Evolutionary conservation across 2,888 invertebrate genomes (phyloP), one percentile per base, ranked within the genome.

Genomic region (Odontocerum albicorne): DNA sequence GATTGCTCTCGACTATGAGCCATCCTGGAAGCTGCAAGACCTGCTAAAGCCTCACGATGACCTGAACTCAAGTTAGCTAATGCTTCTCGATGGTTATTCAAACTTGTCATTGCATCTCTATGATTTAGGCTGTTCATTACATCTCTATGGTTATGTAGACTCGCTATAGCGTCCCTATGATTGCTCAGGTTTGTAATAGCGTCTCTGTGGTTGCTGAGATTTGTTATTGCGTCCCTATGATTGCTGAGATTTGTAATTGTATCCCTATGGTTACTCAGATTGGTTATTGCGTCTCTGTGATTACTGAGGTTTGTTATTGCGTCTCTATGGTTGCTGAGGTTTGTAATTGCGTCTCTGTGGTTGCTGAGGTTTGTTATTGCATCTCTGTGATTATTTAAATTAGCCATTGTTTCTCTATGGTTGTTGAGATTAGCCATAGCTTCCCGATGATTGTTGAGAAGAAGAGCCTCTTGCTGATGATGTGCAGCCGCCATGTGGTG

Each of bases 371-470:
- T 49, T 4, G 50, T 42, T 4, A 55, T 39, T 3, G 55, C 45
- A n/a, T 55, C 55, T 33, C 55, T 36, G 38, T 55, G 55, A n/a
- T 47, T 32, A 13, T 21, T 22, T 8, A 60, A 45, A 10, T 57
- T 51, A 1, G 57, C 60, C 22, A 60, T 51, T 7, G 57, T 57
- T 35, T 57, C 60, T 20, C 60, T 22, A 27, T 60, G 60, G 22
- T 49, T 49, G 35, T 46, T 55, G 31, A 59, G 45, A 36, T 52
- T 59, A 40, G 60, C 60, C 52, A 60, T 60, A 20, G 57, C 60
- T 38, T 56, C 57, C 2, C 60, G 27, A 40, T 60, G 60, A 36
- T 57, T 60, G 55, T 60, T 53, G 38, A 60, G 50, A 20, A 60
- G 45, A 45, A 56, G 50, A 21, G 56, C 56, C 27, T 50, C 50